A percentile compares a stretch with the other conserved stretches of the same genome.
Conservation (phyloP, 2,797 vertebrate species). For the Urocyon cinereoargenteus region DNA sequence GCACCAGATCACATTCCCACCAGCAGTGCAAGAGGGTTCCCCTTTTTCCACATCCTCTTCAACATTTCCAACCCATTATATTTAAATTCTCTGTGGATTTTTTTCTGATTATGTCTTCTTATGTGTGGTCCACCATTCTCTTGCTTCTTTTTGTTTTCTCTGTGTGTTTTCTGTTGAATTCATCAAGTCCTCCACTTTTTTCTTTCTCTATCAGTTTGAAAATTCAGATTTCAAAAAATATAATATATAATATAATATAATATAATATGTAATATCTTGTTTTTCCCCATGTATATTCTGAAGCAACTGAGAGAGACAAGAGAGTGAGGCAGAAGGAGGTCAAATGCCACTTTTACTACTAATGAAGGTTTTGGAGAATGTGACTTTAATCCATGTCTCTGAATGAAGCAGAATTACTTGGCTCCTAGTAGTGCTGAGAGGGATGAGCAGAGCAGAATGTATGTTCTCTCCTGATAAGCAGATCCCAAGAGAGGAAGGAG, state of each 20-base stretch:
- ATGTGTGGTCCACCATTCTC: background rate
- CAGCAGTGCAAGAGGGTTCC: too few relatives aligned
- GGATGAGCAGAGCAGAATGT: background rate
- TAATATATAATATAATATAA: background rate
- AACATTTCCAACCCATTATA: background rate
- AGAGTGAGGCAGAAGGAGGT: background rate
- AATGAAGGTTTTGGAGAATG: background rate
- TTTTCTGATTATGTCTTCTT: background rate
- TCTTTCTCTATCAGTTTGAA: background rate
- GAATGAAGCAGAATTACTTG: background rate
- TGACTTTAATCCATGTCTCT: background rate
- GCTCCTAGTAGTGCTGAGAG: background rate
- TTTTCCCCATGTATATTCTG: background rate
- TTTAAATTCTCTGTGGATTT: background rate
- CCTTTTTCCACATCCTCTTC: too few relatives aligned
- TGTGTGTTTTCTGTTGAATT: conserved; percentile 13
- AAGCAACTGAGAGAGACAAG: background rate
- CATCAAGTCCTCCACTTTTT: background rate
- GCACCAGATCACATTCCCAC: too few relatives aligned
- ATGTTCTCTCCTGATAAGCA: background rate
- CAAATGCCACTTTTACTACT: background rate
- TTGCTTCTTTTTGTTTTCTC: background rate
- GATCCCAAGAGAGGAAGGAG: background rate
- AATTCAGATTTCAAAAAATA: background rate
- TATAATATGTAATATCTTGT: background rate